Evolutionary conservation across 1,140 invertebrate genomes (phyloP).

Genomic region (Nasonia longicornis): DNA sequence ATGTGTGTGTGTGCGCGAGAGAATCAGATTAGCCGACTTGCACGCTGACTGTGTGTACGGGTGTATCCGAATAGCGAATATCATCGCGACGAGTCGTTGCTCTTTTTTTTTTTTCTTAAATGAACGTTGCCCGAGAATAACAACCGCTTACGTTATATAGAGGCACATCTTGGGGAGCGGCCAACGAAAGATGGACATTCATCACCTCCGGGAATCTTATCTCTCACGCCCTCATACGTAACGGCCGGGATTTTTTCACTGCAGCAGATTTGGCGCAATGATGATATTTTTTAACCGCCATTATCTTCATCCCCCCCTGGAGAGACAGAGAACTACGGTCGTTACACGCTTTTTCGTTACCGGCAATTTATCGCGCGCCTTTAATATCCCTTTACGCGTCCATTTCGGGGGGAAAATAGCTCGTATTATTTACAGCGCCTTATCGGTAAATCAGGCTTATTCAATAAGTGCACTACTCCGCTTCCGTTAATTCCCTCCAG

Average conservation of each 20-base stretch:
- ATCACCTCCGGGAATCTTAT: conserved; percentile 3
- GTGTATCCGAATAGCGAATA: not conserved
- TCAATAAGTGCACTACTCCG: not conserved
- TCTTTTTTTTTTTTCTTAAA: too few relatives aligned
- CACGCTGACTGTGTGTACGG: not conserved
- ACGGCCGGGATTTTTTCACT: not conserved
- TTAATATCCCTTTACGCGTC: conserved; percentile 20
- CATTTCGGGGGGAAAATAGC: not conserved
- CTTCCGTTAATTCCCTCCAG: not conserved
- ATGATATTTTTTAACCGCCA: conserved; percentile 37
- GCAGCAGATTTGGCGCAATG: conserved; percentile 19
- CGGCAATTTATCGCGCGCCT: not conserved
- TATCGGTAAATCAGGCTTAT: not conserved
- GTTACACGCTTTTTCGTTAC: conserved; percentile 18
- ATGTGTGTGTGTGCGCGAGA: not conserved
- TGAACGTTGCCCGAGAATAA: too few relatives aligned
- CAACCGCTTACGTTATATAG: too few relatives aligned
- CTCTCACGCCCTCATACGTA: not conserved
- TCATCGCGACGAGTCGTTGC: not conserved
- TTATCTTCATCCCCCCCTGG: conserved; percentile 7
- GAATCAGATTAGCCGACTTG: not conserved
- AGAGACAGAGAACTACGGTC: not conserved
- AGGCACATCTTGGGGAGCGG: not conserved
- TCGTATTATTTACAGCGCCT: not conserved
- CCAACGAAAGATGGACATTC: conserved; percentile 22